These are phyloP conservation scores for Acropternis orthonyx DNA, from an alignment of 2,797 vertebrate species.

Conservation along the genomic window DNA sequence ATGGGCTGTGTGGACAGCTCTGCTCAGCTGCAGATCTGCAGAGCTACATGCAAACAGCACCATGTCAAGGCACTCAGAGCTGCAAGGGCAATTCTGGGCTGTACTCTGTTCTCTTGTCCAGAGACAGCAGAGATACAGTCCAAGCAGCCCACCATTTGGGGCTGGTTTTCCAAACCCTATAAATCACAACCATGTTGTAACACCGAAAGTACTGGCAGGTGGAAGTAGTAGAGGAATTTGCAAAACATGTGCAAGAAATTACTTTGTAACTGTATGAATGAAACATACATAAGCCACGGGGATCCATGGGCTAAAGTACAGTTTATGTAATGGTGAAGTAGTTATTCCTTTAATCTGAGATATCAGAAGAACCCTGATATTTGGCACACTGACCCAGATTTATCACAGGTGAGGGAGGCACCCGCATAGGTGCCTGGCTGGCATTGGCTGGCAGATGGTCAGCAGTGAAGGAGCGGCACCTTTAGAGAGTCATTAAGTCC, in stretches of 20 bases:
- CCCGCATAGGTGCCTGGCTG: background rate
- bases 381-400: constrained; percentile 65
- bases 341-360: constrained; percentile 6
- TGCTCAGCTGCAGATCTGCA: background rate
- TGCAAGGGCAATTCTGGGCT: background rate
- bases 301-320: constrained; percentile 19
- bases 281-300: background rate
- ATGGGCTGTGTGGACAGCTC: background rate
- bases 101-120: background rate
- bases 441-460: constrained; percentile 33
- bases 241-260: background rate
- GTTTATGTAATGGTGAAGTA: background rate
- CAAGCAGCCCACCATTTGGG: background rate
- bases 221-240: background rate
- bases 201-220: background rate
- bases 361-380: constrained; percentile 46
- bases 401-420: background rate
- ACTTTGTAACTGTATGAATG: background rate
- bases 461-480: background rate
- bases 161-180: background rate
- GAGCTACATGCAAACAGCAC: background rate
- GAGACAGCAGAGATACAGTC: background rate
- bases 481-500: constrained; percentile 6
- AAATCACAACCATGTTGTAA: background rate
- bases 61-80: background rate